Base-by-base conservation (phyloP, 1,140 invertebrate genomes). In the Heliconius melpomene region DNA sequence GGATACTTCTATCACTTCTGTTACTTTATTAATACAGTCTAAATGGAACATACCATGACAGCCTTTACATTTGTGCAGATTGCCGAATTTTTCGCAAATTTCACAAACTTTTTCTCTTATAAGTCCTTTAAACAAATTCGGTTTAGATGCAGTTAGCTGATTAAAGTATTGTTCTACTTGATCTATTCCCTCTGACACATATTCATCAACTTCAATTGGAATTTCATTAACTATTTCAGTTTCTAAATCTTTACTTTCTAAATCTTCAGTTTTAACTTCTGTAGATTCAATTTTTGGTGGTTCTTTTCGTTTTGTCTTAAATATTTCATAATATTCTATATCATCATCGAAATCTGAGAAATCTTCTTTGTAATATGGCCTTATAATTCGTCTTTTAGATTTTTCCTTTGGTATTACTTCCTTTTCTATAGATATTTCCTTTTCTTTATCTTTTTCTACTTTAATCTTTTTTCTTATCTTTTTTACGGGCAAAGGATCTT, bases 11-110 rank as follows among this genome's bases (percentile, higher is more conserved):
- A 88, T 76, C 18, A 89, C 77, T 85, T 88, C 82, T 0, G 57
- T 77, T 36, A 87, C 81, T 75, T 91, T 93, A 32, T 86, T 92
- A 32, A 89, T 87, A 81, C 96, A 96, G 23, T 93, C 89, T 16
- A 91, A 72, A 85, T 96, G 96, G 83, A 94, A 96, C 85, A 94
- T 95, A 1, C 91, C 91, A 83, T 90, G 87, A 83, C 96, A 96
- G 7, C 96, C 96, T 87, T 95, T 96, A 85, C 97, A 97, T 85
- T 96, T 95, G 0, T 96, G 92, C 18, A 97, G 88, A 74, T 96
- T 95, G 0, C 95, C 95, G 7, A 95, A 89, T 85, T 94, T 95
- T 81, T 96, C 96, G 82, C 96, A 97, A 77, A 97, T 95, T 78
- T 97, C 95, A 86, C 96, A 97, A 16, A 97, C 96, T 85, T 95